Evolutionary conservation across 1,140 invertebrate genomes (phyloP), one percentile per base, ranked within the genome.

Genomic region (Drosophila erecta): DNA sequence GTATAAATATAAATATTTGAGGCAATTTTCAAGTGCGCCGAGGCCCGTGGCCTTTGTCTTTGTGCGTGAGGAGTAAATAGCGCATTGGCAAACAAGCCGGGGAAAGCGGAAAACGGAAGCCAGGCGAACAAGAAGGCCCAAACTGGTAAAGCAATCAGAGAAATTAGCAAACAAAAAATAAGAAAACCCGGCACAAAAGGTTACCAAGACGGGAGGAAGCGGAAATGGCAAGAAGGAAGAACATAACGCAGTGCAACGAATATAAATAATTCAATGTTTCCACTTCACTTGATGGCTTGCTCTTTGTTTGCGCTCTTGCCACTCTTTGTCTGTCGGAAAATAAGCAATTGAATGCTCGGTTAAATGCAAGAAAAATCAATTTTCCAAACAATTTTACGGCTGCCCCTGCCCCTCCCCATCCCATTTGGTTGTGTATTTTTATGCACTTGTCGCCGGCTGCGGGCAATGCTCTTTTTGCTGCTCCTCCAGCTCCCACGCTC

Each of bases 331-430:
- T 58, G 47, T 27, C 38, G 17, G 55, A 89, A 90, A 89, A 90
- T 89, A 89, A 89, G 85, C 84, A 89, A 89, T 89, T 83, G 85
- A 89, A 89, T 90, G 84, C 85, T 89, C 85, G 87, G 85, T 90
- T 89, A 84, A 89, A 89, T 89, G 85, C 90, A 89, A 79, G 85
- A 90, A 90, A 89, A 89, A 89, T 89, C 84, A 89, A 89, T 89
- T 89, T 89, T 84, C 84, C 84, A 90, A 89, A 89, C 84, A 90
- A 89, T 89, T 89, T 89, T 89, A 90, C 84, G 71, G 69, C 80
- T 72, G 69, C 55, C 60, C 66, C 62, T 33, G 30, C 55, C 60
- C 62, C 59, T 27, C 35, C n/a, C n/a, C n/a, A n/a, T 51, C 30
- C 30, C 76, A 76, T 83, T 83, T 78, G 73, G 64, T 67, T 84